These are phyloP conservation scores for Hippocampus guttulatus DNA, from an alignment of 2,113 vertebrate genomes.

Conservation along the genomic window DNA sequence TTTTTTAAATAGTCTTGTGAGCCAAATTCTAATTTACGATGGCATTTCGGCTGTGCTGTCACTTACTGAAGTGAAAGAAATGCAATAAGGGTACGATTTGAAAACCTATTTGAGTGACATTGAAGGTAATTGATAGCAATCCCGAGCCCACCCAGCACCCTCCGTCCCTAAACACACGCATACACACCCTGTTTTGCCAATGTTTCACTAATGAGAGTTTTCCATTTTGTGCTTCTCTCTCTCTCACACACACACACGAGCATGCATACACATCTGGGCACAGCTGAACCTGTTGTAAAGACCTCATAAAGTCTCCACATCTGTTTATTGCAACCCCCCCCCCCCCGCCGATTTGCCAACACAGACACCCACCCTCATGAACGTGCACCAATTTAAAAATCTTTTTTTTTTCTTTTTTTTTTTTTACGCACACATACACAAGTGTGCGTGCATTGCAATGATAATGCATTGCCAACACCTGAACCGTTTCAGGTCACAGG, in stretches of 20 bases:
- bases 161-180: no score
- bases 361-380: constrained; percentile 43
- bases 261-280: constrained; percentile 22
- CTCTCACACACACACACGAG: constrained; percentile 9
- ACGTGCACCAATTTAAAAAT: constrained; percentile 22
- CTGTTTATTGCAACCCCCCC: constrained; percentile 51
- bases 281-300: constrained; percentile 59
- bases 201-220: constrained; percentile 43
- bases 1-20: no score
- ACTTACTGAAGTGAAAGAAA: no score
- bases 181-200: background rate
- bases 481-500: no score
- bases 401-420: no score
- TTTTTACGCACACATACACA: constrained; percentile 2
- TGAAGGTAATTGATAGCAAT: no score
- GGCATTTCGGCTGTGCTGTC: no score
- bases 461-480: background rate
- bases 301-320: constrained; percentile 64
- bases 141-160: no score
- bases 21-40: no score
- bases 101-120: no score
- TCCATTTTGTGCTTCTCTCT: constrained; percentile 28
- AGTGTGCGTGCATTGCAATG: background rate
- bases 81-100: no score
- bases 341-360: constrained; percentile 36